Conservation (phyloP, 2,113 vertebrate genomes). For the Phyllostomus hastatus region DNA sequence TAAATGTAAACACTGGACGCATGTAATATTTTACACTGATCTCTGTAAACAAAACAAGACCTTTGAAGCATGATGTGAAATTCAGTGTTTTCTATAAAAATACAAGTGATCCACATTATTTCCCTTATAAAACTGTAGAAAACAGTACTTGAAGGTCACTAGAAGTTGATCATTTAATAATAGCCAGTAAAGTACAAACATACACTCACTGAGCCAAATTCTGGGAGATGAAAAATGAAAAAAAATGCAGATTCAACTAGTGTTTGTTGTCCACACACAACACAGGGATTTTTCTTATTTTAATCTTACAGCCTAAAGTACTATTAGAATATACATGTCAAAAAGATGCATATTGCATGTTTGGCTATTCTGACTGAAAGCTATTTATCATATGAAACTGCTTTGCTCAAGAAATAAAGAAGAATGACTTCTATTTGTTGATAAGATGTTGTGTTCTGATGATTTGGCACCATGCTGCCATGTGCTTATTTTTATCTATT, state of each 20-base stretch:
- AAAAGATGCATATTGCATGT: conserved; percentile 79
- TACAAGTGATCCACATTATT: background rate
- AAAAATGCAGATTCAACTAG: conserved; percentile 50
- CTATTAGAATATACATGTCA: conserved; percentile 79
- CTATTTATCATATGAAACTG: conserved; percentile 80
- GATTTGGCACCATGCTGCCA: conserved; percentile 67
- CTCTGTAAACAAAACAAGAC: background rate
- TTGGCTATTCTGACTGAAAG: conserved; percentile 77
- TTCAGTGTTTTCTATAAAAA: background rate
- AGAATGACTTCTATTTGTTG: conserved; percentile 76
- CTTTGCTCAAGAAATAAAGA: conserved; percentile 79
- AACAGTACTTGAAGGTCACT: conserved; percentile 11
- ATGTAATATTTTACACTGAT: background rate
- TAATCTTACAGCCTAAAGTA: conserved; percentile 72
- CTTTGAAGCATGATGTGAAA: background rate
- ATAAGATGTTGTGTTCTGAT: conserved; percentile 80
- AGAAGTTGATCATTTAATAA: background rate
- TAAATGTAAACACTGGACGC: background rate
- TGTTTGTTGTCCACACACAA: conserved; percentile 42
- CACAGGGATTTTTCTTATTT: conserved; percentile 64
- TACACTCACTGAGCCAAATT: background rate
- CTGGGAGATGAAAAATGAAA: conserved; percentile 34
- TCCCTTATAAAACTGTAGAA: background rate
- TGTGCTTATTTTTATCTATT: conserved; percentile 75
- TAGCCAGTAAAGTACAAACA: background rate